Conservation (phyloP, 2,888 invertebrate species). For the Melanchra persicariae region DNA sequence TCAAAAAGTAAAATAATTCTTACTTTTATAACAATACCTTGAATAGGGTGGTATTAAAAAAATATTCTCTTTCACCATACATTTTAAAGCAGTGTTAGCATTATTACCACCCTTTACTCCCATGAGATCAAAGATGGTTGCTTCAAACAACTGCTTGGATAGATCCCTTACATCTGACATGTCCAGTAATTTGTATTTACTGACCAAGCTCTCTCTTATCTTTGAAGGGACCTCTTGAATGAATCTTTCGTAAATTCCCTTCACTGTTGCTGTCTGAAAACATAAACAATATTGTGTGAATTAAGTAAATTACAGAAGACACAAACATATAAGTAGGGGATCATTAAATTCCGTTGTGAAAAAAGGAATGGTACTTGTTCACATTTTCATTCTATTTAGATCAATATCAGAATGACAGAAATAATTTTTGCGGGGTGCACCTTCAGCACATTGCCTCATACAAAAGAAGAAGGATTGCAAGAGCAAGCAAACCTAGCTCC, state of each 20-base stretch:
- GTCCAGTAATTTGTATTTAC: constrained; percentile 76
- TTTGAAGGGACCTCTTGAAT: constrained; percentile 66
- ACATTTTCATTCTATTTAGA: too few species aligned
- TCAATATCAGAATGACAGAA: too few species aligned
- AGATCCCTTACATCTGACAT: constrained; percentile 75
- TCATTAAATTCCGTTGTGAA: neutral
- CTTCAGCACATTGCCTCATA: too few species aligned
- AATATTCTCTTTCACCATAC: constrained; percentile 82
- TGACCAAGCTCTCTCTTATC: constrained; percentile 62
- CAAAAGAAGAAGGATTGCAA: too few species aligned
- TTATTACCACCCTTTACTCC: constrained; percentile 91
- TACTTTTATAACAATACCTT: constrained; percentile 83
- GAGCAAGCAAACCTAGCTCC: too few species aligned
- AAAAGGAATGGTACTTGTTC: neutral
- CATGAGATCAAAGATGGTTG: constrained; percentile 74
- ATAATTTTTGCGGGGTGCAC: too few species aligned
- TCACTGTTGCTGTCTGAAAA: constrained; percentile 77
- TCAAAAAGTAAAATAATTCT: constrained; percentile 10
- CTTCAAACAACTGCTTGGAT: constrained; percentile 78
- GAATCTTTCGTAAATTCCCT: constrained; percentile 72
- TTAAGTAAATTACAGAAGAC: neutral
- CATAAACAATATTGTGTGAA: neutral
- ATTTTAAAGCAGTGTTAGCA: constrained; percentile 86
- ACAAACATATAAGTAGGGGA: neutral
- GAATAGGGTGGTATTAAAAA: constrained; percentile 93